Evolutionary conservation across 2,113 vertebrate genomes (phyloP).

Genomic region (chimpanzee (Pan troglodytes)): NHGRI_mPanTro3-v2.1_pri NC_072415.2:77938001-77938500

Average conservation of each 20-base stretch:
- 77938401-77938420: neutral
- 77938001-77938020: neutral
- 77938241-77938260: neutral
- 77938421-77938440: neutral
- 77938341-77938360: too few relatives aligned
- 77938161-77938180: neutral
- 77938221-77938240: neutral
- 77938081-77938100: neutral
- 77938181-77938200: neutral
- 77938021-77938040: neutral
- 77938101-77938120: neutral
- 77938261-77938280: neutral
- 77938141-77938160: neutral
- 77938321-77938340: neutral
- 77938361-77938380: neutral
- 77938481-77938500: neutral
- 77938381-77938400: neutral
- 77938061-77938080: neutral
- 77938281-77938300: neutral
- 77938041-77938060: neutral
- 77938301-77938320: neutral
- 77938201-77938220: neutral
- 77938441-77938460: neutral
- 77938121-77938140: neutral
- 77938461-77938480: neutral